A percentile compares a stretch with the other conserved stretches of the same genome.
Conservation (phyloP, 1,140 invertebrate genomes). For the Neuroterus valhalla region DNA sequence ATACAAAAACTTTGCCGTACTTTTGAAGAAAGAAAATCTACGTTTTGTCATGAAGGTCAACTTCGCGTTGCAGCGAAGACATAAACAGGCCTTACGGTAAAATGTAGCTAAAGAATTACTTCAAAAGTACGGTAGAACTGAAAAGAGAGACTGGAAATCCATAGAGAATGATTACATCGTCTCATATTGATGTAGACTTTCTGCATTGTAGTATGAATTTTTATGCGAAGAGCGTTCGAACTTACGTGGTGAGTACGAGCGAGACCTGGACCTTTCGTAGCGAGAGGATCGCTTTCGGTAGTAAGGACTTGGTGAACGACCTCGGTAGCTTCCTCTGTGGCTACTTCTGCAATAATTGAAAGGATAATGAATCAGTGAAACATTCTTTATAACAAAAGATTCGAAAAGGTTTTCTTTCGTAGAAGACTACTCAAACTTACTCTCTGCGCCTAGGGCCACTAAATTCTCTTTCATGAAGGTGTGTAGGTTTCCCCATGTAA, state of each 20-base stretch:
- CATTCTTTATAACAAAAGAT: neutral
- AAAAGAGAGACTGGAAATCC: neutral
- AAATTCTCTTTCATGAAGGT: constrained; percentile 66
- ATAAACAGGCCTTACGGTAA: no score
- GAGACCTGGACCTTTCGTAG: constrained; percentile 86
- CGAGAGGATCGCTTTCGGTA: constrained; percentile 76
- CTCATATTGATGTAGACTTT: constrained; percentile 62
- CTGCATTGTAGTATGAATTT: constrained; percentile 56
- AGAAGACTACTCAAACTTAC: constrained; percentile 69
- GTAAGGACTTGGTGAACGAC: constrained; percentile 80
- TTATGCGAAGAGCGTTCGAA: constrained; percentile 60
- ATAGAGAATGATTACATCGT: constrained; percentile 19
- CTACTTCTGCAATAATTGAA: constrained; percentile 52
- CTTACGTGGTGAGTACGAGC: constrained; percentile 92
- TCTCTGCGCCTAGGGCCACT: constrained; percentile 69
- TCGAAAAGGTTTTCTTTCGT: neutral
- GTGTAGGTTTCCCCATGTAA: constrained; percentile 96
- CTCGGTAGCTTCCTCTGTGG: constrained; percentile 71
- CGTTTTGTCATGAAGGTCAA: no score
- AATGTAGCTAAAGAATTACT: no score
- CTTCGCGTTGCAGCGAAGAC: no score
- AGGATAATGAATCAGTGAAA: neutral
- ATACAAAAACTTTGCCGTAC: no score
- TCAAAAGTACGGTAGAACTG: no score
- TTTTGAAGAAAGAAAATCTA: no score